Base-by-base conservation (phyloP, 2,888 invertebrate genomes). In the Idaea biselata region DNA sequence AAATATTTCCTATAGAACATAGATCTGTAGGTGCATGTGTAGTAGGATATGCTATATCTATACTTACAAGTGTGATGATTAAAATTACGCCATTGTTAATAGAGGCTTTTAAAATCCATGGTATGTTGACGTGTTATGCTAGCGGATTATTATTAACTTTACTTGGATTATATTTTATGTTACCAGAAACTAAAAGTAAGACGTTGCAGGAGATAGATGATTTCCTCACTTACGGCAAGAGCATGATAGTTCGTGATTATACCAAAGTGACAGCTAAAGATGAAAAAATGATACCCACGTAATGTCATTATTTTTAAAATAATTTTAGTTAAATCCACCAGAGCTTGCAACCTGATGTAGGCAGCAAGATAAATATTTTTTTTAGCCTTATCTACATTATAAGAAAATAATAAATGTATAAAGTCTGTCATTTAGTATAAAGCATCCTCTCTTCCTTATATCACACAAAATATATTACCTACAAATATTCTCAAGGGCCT, bases 171-270 rank as follows among this genome's bases (percentile, higher is more conserved):
- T 71, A 63, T 59, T 63, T 67, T 31, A 61, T 92, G 59, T 77
- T 95, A 18, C 95, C 95, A 0, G 95, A 95, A 79, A 96, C 95
- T 0, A 94, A 94, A 66, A 94, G 94, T 8, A 94, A 90, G 68
- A 94, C 94, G 1, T 79, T 95, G 59, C 89, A 94, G 63, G 94
- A 95, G 77, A 95, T 95, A 60, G 95, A 95, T 71, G 93, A 93
- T 5, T 82, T 85, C 56, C 93, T 71, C 3, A 71, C 62, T 25
- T 55, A 64, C 44, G 68, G 68, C 18, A 65, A 60, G 11, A 59
- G 60, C 54, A 60, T 60, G 18, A 60, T 16, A 56, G 59, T 17
- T 0, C 53, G 60, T 7, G 63, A 60, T 7, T 58, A 63, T 18
- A 60, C 60, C 14, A 66, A 68, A 11, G 69, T 56, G 1, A 60